phyloP scores from a whole-genome alignment of 2,113 vertebrate genomes.

The Corythornis cristatus region DNA sequence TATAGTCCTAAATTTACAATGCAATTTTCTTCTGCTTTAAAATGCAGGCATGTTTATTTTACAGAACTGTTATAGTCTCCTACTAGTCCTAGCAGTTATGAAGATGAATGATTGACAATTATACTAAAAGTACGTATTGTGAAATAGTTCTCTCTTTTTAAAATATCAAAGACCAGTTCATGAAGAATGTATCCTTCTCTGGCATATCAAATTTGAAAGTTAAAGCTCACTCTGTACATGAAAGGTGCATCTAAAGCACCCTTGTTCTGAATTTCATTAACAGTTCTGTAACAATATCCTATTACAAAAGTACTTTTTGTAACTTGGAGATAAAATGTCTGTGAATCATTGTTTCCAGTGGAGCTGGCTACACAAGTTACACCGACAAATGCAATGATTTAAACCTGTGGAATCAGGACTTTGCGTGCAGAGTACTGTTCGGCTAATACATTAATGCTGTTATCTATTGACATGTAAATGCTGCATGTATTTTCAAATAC shows the following conservation, averaged over 20 bases:
- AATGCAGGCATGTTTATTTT: background rate
- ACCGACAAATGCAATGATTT: background rate
- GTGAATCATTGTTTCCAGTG: background rate
- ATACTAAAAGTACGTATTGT: background rate
- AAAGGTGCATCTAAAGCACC: background rate
- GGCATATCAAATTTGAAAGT: background rate
- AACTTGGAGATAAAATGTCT: background rate
- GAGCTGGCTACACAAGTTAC: background rate
- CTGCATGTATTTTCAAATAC: background rate
- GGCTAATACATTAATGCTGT: background rate
- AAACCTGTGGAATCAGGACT: background rate
- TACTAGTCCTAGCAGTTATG: background rate
- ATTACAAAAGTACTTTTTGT: background rate
- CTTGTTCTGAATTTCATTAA: background rate
- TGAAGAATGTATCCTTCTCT: background rate
- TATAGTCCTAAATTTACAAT: background rate
- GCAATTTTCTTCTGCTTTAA: background rate
- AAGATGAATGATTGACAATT: background rate
- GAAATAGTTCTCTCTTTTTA: background rate
- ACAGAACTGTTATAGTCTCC: background rate
- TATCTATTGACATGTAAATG: background rate
- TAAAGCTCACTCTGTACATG: background rate
- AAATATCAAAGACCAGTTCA: background rate
- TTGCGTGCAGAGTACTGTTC: background rate
- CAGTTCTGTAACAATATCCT: background rate